Base-by-base conservation (phyloP, 2,797 vertebrate genomes). In the Microcaecilia unicolor region DNA sequence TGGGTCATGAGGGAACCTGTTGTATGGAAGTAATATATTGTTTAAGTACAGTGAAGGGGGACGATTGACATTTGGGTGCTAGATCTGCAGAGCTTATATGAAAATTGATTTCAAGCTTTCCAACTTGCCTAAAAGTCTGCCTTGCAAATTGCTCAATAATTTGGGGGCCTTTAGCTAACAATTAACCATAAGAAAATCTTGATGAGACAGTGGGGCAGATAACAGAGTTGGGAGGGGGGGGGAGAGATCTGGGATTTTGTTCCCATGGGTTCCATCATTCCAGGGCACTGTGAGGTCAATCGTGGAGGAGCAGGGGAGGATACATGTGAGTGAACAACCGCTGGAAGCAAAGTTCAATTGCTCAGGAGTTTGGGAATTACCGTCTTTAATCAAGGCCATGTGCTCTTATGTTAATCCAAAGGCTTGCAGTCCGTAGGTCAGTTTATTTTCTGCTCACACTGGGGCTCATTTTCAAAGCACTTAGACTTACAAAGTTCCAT, bases 341-440 rank as follows among this genome's bases (percentile, higher is more conserved):
- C n/a, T n/a, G n/a, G n/a, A n/a, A n/a, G n/a, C n/a, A n/a, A n/a
- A n/a, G n/a, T n/a, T n/a, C n/a, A n/a, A n/a, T n/a, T n/a, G n/a
- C n/a, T n/a, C n/a, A n/a, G n/a, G n/a, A n/a, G n/a, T n/a, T 14
- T 3, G 1, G 12, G n/a, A 37, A 2, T 1, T 17, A 33, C 31
- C 44, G 25, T 14, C 39, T 37, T 27, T 30, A 45, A 37, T 16
- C 34, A 48, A 45, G 26, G 24, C 31, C 36, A 31, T 51, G 31
- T 51, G 41, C 47, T 48, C 49, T 44, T 51, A 41, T 45, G 48
- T 37, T 55, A 55, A 51, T 49, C 30, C n/a, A n/a, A n/a, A n/a
- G n/a, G n/a, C n/a, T n/a, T n/a, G n/a, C n/a, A n/a, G n/a, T n/a
- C n/a, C n/a, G n/a, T n/a, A n/a, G n/a, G n/a, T n/a, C n/a, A n/a